These are phyloP conservation scores for Crax fasciolata DNA, from an alignment of 2,797 vertebrate genomes.

Conservation along the genomic window DNA sequence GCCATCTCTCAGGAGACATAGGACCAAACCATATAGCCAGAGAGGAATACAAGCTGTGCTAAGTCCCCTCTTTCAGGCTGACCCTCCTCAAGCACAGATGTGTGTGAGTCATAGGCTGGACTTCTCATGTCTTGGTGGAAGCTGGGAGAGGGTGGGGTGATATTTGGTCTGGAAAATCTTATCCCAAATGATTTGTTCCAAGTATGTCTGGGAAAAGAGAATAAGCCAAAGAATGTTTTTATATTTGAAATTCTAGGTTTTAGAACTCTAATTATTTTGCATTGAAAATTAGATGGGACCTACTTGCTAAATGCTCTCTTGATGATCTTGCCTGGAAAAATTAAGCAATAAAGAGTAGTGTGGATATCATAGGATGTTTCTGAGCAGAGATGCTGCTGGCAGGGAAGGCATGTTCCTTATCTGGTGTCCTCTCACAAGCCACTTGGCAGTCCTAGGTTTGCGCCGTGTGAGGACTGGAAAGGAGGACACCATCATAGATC, in stretches of 20 bases:
- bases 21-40: not conserved
- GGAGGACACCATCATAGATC: not conserved
- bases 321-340: not conserved
- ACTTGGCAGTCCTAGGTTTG: not conserved
- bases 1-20: not conserved
- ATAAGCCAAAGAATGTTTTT: slow-evolving; percentile 1
- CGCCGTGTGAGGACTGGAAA: fast-evolving
- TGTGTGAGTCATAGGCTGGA: slow-evolving; percentile 62
- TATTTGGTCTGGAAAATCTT: slow-evolving; percentile 64
- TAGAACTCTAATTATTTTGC: not conserved
- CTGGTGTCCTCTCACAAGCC: not conserved
- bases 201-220: slow-evolving; percentile 35
- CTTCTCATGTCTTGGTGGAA: slow-evolving; percentile 24
- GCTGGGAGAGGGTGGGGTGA: slow-evolving; percentile 36
- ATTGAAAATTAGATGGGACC: not conserved
- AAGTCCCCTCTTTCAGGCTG: not conserved
- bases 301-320: not conserved
- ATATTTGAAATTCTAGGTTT: not conserved
- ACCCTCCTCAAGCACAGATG: slow-evolving; percentile 11
- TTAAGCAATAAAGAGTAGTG: not conserved
- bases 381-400: not conserved
- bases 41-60: not conserved
- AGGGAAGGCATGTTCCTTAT: not conserved
- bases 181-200: slow-evolving; percentile 36
- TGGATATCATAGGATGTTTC: not conserved